Evolutionary conservation across 1,140 invertebrate species (phyloP).

Genomic region (Leptopilina boulardi): DNA sequence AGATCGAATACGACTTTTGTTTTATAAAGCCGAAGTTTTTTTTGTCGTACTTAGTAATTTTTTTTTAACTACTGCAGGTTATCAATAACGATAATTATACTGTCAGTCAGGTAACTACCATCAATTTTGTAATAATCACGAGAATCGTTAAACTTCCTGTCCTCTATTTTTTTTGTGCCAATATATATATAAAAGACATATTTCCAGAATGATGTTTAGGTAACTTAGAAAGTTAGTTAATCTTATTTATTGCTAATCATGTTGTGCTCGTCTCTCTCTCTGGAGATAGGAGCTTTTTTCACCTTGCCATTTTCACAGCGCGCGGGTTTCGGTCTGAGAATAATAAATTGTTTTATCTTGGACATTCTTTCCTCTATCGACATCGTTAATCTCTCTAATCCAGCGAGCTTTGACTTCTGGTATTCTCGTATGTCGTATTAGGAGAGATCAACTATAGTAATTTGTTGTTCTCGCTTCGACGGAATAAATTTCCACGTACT

Average conservation of each 20-base stretch:
- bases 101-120: too few species aligned
- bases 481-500: conserved; percentile 69
- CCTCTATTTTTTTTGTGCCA: too few species aligned
- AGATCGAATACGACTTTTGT: too few species aligned
- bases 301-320: conserved; percentile 22
- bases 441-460: conserved; percentile 73
- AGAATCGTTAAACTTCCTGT: too few species aligned
- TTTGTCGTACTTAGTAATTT: too few species aligned
- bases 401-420: conserved; percentile 56
- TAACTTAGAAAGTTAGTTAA: conserved; percentile 24
- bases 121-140: too few species aligned
- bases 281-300: conserved; percentile 26
- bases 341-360: conserved; percentile 54
- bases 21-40: too few species aligned
- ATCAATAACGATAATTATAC: too few species aligned
- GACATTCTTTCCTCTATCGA: conserved; percentile 41
- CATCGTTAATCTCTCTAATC: conserved; percentile 56
- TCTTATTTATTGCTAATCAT: conserved; percentile 32
- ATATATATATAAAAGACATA: too few species aligned
- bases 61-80: too few species aligned
- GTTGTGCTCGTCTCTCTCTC: conserved; percentile 24
- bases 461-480: conserved; percentile 73
- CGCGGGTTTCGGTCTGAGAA: conserved; percentile 26
- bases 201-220: background rate
- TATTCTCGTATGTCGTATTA: conserved; percentile 70